Base-by-base conservation (phyloP, 2,797 vertebrate species). In the Enteromius mattozi region DNA sequence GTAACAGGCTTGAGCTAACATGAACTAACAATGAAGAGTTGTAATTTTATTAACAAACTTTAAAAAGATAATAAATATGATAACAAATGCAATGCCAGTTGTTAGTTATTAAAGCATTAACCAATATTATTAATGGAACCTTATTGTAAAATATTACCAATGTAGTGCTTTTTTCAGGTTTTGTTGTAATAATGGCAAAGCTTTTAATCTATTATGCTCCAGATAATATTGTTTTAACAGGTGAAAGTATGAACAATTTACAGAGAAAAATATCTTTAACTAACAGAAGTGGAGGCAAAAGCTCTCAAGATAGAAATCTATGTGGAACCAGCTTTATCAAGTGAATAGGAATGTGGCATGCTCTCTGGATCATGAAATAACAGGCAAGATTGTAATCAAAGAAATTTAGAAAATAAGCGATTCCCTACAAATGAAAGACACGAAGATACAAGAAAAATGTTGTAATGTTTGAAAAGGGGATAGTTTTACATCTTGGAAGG, bases 261-360 rank as follows among this genome's bases (percentile, higher is more conserved):
- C 35, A 33, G 35, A 69, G 13, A 71, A 80, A 66, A 51, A 37
- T 40, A n/a, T 35, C 4, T 54, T 47, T 24, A 16, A n/a, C 33
- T 30, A 47, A 68, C 16, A 59, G 16, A 71, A 68, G 21, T 80
- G 24, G 3, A 56, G 35, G 14, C 37, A 81, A 56, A 80, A 69
- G 3, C 47, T 54, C 19, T 56, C 54, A 78, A 71, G 68, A 80
- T 80, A 69, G 7, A 69, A 40, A 80, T 80, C 63, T 79, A 19
- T 80, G 79, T 51, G 33, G 49, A 71, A 71, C 51, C 49, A 71
- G 80, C n/a, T 69, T 14, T 81, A 27, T 81, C 65, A n/a, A 45
- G 54, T 56, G 37, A 56, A 33, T 56, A 76, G 51, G 51, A 76
- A 56, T 76, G 21, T 19, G 5, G 37, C 3, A 69, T 8, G 2